A percentile compares a stretch with the other conserved stretches of the same genome.
Conservation (phyloP, 2,113 vertebrate species). For the Sander vitreus region DNA sequence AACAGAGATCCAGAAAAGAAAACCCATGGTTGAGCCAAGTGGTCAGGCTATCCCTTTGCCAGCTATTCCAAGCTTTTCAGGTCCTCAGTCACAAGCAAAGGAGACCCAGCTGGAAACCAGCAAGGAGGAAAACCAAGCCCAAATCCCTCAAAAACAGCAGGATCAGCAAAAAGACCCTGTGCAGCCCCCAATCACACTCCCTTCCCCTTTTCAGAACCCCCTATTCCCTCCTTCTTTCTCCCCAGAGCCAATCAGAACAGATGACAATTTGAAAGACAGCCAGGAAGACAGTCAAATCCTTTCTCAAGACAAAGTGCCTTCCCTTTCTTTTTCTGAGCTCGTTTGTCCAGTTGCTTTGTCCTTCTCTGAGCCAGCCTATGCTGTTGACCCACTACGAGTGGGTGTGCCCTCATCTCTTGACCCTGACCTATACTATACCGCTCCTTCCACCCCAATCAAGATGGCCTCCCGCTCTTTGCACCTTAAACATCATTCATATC, state of each 20-base stretch:
- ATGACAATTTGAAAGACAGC: constrained; percentile 63
- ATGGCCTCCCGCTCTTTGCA: constrained; percentile 77
- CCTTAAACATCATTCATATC: constrained; percentile 78
- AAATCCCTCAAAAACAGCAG: constrained; percentile 38
- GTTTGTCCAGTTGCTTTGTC: constrained; percentile 81
- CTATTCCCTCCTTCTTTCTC: constrained; percentile 38
- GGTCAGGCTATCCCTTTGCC: constrained; percentile 59
- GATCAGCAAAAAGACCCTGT: constrained; percentile 62
- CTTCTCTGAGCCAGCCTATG: constrained; percentile 83
- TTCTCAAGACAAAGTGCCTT: constrained; percentile 92
- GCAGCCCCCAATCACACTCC: constrained; percentile 41
- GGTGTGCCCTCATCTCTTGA: constrained; percentile 83
- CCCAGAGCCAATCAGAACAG: constrained; percentile 61
- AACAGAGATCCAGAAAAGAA: constrained; percentile 74
- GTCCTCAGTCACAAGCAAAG: constrained; percentile 54
- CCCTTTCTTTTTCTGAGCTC: constrained; percentile 82
- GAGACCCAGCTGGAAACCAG: constrained; percentile 70
- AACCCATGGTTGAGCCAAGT: constrained; percentile 27
- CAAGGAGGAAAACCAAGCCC: constrained; percentile 58
- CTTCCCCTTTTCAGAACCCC: constrained; percentile 46
- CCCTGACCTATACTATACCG: constrained; percentile 91
- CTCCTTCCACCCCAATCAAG: constrained; percentile 92
- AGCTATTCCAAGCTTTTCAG: constrained; percentile 56
- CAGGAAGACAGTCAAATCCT: constrained; percentile 66
- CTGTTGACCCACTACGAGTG: constrained; percentile 82